Percentiles rank a stretch among this genome's conserved stretches.
Conservation (phyloP, 2,113 vertebrate species). For the Odocoileus hemionus region DNA sequence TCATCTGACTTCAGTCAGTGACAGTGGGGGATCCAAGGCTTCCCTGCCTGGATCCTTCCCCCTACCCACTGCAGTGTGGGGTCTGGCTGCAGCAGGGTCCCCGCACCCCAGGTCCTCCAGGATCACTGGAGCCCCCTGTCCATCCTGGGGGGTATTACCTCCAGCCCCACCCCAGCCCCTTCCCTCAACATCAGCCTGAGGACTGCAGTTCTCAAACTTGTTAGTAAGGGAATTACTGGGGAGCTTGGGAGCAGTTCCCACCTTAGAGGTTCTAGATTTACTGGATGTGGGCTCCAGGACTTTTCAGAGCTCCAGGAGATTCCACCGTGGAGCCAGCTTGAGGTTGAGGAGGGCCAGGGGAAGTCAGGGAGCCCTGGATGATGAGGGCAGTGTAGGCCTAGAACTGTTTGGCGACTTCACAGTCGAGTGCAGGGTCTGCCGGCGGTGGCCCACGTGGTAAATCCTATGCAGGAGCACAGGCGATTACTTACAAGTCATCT, state of each 20-base stretch:
- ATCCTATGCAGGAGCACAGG: accelerated
- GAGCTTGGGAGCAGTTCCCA: no score
- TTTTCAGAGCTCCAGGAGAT: not conserved
- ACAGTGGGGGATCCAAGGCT: no score
- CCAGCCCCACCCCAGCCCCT: not conserved
- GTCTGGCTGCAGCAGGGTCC: accelerated
- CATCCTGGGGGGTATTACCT: accelerated
- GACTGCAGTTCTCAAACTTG: not conserved
- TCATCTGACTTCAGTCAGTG: not conserved
- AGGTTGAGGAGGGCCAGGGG: accelerated
- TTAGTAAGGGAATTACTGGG: not conserved
- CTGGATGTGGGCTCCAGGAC: not conserved
- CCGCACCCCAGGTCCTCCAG: accelerated
- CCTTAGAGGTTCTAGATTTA: not conserved
- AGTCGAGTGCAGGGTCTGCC: accelerated
- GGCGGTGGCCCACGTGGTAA: accelerated
- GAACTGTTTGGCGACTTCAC: accelerated
- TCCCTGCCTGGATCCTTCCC: not conserved
- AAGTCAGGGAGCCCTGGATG: not conserved
- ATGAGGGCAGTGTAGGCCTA: accelerated
- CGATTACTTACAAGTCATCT: accelerated
- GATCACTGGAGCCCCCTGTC: not conserved
- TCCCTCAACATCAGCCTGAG: not conserved
- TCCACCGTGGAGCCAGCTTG: not conserved
- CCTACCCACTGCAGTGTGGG: accelerated